Base-by-base conservation (phyloP, 2,797 vertebrate species). In the Darevskia nairensis region DNA sequence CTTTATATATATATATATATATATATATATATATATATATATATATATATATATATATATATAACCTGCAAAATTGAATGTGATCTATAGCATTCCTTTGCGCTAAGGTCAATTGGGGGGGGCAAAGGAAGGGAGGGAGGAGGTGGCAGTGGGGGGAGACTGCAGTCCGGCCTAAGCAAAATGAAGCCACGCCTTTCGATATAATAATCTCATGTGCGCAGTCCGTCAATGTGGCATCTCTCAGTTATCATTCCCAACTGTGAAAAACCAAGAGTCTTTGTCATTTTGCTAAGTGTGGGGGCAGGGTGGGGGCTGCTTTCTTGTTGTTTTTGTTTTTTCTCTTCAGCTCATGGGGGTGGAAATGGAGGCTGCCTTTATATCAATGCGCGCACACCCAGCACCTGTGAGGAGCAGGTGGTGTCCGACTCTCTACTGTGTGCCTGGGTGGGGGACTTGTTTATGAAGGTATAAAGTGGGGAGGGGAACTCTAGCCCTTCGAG, bases 251-350 rank as follows among this genome's bases (percentile, higher is more conserved):
- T 95, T 89, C 93, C 94, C 93, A 95, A 96, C 95, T 95, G 96
- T 97, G 96, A 96, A 93, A 88, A 93, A 94, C 91, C 92, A 91
- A 83, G 93, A 78, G 94, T 95, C 50, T 96, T 94, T 95, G 96
- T 96, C 96, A 89, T 94, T 89, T 96, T 94, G 95, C 95, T 95
- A 46, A 89, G 46, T 94, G 96, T 97, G 95, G 90, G 50, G 89
- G 90, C 94, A 93, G 89, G 17, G 78, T 71, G 66, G 68, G n/a
- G 27, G 9, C 64, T 55, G 71, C 71, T 77, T 82, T 82, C 10
- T 84, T 81, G 68, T 61, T 79, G 84, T 78, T 0, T 91, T 93
- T 92, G 91, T 94, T 55, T 55, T 95, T 95, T 91, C 93, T 74
- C 80, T 79, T 93, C 91, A 92, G 94, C 95, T 96, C 94, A 93